Conservation (phyloP, 2,888 invertebrate species). For the Formica aserva region DNA sequence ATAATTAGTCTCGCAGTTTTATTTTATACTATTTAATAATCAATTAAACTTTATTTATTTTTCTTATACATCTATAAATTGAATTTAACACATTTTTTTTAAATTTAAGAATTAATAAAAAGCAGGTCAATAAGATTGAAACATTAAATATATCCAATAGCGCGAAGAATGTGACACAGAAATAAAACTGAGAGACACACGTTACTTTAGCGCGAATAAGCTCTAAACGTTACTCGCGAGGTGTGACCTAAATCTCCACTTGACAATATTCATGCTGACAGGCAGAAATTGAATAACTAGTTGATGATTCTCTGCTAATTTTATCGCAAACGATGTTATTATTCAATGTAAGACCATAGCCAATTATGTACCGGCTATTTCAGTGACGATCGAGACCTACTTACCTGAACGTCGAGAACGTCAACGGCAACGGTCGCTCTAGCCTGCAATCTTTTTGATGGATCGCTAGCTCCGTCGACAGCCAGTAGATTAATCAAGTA, state of each 20-base stretch:
- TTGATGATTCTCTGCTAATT: conserved; percentile 51
- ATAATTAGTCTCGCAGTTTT: neutral
- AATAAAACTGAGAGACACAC: neutral
- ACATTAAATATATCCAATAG: neutral
- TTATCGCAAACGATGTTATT: conserved; percentile 49
- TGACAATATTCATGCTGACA: conserved; percentile 34
- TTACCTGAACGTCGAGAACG: conserved; percentile 90
- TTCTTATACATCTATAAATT: neutral
- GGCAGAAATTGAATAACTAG: conserved; percentile 58
- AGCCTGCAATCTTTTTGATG: conserved; percentile 88
- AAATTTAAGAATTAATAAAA: neutral
- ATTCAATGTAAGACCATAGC: conserved; percentile 47
- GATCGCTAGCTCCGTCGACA: conserved; percentile 88
- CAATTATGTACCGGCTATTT: conserved; percentile 60
- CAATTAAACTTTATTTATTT: neutral
- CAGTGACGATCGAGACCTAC: conserved; percentile 60
- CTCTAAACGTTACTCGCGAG: neutral
- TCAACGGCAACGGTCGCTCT: conserved; percentile 91
- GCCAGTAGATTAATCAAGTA: conserved; percentile 91
- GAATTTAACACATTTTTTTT: neutral
- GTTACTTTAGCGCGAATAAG: neutral
- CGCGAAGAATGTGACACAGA: neutral
- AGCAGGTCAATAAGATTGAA: neutral
- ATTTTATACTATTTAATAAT: neutral
- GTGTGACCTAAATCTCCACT: neutral